phyloP scores from a whole-genome alignment of 2,113 vertebrate species.

The Pelecanus crispus region DNA sequence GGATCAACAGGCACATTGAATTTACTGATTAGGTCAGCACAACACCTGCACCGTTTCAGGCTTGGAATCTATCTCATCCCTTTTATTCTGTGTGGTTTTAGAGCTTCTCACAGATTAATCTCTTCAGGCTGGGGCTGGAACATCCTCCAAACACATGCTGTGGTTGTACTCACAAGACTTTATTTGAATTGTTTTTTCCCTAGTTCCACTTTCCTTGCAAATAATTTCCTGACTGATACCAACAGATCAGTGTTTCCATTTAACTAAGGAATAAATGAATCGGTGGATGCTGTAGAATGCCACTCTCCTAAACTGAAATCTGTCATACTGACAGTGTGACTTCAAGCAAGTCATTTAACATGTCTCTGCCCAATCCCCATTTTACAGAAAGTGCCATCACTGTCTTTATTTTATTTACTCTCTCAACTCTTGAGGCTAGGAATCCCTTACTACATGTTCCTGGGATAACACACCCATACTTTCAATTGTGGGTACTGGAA shows the following conservation, averaged over 20 bases:
- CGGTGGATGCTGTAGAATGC: fast-evolving
- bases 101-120: not conserved
- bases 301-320: not conserved
- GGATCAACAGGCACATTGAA: not conserved
- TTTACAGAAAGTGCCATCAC: not conserved
- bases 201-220: not conserved
- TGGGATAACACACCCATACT: not conserved
- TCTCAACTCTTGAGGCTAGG: not conserved
- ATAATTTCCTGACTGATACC: not conserved
- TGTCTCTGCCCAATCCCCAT: not conserved
- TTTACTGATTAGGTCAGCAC: not conserved
- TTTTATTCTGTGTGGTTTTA: not conserved
- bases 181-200: not conserved
- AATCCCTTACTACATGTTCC: fast-evolving
- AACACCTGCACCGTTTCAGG: not conserved
- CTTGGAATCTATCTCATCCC: not conserved
- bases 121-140: not conserved
- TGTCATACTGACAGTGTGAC: not conserved
- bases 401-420: not conserved
- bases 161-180: not conserved
- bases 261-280: not conserved
- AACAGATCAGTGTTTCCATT: fast-evolving
- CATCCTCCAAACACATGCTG: not conserved
- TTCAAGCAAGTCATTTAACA: not conserved
- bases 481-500: not conserved